Evolutionary conservation across 2,113 vertebrate species (phyloP).

Genomic region (Neodontobutis hainanensis): DNA sequence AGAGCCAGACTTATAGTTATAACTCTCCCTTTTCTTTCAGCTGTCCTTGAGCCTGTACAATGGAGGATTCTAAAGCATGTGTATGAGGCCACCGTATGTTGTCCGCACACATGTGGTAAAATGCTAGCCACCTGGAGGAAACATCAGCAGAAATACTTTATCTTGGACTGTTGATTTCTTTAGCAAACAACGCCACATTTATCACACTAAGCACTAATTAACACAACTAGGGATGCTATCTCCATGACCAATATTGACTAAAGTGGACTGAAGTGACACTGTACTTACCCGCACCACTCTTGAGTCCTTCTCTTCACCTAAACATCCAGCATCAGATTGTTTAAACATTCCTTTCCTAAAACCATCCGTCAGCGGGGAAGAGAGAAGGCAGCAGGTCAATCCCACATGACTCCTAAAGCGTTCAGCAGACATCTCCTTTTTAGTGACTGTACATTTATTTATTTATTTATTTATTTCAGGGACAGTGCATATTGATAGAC

Average conservation of each 20-base stretch:
- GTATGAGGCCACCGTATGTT: not conserved
- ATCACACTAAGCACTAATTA: no score
- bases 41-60: not conserved
- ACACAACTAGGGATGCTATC: no score
- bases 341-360: conserved; percentile 72
- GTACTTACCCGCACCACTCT: conserved; percentile 30
- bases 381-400: conserved; percentile 36
- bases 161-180: not conserved
- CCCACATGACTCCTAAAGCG: conserved; percentile 39
- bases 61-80: not conserved
- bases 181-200: not conserved
- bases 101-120: conserved; percentile 9
- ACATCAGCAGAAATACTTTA: not conserved
- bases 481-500: no score
- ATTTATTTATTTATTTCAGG: no score
- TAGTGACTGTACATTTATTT: not conserved
- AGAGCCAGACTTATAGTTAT: conserved; percentile 9
- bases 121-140: not conserved
- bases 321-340: conserved; percentile 62
- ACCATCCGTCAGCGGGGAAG: conserved; percentile 53
- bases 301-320: conserved; percentile 44
- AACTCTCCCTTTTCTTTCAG: conserved; percentile 24
- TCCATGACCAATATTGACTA: conserved; percentile 5
- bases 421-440: conserved; percentile 26
- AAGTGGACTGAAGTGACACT: conserved; percentile 23